Percentiles rank a stretch among this genome's conserved stretches.
phyloP scores from a whole-genome alignment of 2,113 vertebrate species.

The Alligator mississippiensis region DNA sequence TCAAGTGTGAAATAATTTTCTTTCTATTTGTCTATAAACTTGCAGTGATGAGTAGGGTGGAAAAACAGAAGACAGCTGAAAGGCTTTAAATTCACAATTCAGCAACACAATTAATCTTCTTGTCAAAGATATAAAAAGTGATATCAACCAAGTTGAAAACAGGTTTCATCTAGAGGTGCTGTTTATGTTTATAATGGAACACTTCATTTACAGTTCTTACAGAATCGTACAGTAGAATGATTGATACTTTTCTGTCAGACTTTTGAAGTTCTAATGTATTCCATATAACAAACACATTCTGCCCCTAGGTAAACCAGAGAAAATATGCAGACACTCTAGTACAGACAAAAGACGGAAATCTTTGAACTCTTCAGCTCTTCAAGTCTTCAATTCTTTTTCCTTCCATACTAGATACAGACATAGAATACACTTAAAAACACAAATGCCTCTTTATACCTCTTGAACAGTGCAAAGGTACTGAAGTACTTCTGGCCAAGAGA shows the following conservation, averaged over 20 bases:
- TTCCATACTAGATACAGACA: background rate
- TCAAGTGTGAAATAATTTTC: background rate
- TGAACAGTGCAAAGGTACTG: background rate
- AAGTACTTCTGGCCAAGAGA: background rate
- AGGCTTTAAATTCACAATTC: background rate
- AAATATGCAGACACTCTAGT: background rate
- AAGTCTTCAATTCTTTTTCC: background rate
- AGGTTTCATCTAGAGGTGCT: background rate
- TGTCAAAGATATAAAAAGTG: background rate
- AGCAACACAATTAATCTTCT: constrained; percentile 24
- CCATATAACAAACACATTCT: background rate
- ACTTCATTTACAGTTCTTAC: constrained; percentile 9
- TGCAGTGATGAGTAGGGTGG: background rate
- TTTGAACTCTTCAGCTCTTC: background rate
- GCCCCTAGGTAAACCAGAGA: background rate
- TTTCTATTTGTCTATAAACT: background rate
- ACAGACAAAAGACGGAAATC: background rate
- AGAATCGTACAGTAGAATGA: background rate
- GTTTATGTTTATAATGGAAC: constrained; percentile 22
- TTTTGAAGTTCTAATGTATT: background rate
- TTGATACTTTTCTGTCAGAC: background rate
- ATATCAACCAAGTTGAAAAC: background rate
- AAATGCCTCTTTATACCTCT: background rate
- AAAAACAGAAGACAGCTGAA: background rate
- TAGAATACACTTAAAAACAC: background rate